These are phyloP conservation scores for Aspidoscelis tigris DNA, from an alignment of 2,113 vertebrate species.

Conservation along the genomic window DNA sequence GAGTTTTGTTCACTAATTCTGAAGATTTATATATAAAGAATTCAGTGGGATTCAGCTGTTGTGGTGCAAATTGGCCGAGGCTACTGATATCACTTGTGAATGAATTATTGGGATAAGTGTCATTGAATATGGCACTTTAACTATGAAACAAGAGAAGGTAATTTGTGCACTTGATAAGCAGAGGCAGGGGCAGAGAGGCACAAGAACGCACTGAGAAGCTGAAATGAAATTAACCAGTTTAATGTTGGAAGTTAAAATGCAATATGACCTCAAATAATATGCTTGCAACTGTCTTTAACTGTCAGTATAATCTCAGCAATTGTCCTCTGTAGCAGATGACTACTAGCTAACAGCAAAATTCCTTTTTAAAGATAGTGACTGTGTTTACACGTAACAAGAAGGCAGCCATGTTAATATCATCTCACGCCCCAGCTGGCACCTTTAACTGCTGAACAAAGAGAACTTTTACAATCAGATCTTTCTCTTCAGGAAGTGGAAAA, in stretches of 20 bases:
- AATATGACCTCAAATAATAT: conserved; percentile 39
- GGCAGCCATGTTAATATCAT: too few species aligned
- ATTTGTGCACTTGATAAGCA: conserved; percentile 15
- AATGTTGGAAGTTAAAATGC: neutral
- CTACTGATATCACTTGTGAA: conserved; percentile 3
- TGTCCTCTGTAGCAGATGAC: neutral
- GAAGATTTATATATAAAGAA: conserved; percentile 44
- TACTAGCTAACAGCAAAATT: neutral
- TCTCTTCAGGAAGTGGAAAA: too few species aligned
- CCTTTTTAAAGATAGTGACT: neutral
- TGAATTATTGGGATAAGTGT: neutral
- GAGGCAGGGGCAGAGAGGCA: neutral
- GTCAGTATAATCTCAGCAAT: neutral
- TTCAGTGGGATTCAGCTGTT: neutral
- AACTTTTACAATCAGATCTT: too few species aligned
- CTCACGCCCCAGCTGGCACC: too few species aligned
- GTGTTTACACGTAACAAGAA: too few species aligned
- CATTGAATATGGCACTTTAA: conserved; percentile 42
- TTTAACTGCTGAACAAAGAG: too few species aligned
- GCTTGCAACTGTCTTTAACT: neutral
- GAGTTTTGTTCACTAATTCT: neutral
- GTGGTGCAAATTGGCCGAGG: conserved; percentile 29
- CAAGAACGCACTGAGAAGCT: neutral
- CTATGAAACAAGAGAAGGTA: conserved; percentile 38
- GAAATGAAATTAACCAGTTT: too few species aligned